Conservation (phyloP, 2,797 vertebrate species). For the Lepilemur septentrionalis region DNA sequence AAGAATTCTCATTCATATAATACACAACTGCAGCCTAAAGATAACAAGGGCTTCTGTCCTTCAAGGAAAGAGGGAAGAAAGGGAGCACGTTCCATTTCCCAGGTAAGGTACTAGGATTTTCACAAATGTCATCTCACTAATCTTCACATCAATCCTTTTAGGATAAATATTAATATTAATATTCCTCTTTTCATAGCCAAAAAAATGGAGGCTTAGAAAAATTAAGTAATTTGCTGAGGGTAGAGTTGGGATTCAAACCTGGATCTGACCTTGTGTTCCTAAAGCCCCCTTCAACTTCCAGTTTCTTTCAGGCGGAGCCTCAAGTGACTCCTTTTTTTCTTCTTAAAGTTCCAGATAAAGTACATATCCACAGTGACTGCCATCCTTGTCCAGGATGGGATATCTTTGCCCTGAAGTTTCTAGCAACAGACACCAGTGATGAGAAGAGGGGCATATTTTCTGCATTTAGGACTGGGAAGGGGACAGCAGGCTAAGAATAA, state of each 20-base stretch:
- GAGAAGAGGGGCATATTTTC: not conserved
- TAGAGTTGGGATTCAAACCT: not conserved
- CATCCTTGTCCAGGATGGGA: not conserved
- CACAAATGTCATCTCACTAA: not conserved
- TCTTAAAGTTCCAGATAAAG: not conserved
- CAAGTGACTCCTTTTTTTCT: not conserved
- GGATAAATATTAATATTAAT: not conserved
- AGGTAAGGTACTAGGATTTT: not conserved
- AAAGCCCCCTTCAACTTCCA: not conserved
- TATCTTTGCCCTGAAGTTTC: not conserved
- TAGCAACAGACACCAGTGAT: not conserved
- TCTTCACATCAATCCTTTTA: not conserved
- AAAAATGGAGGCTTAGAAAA: not conserved
- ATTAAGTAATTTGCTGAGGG: not conserved
- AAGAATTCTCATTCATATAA: not conserved
- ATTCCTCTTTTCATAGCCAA: not conserved
- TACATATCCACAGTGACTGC: not conserved
- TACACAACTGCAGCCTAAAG: not conserved
- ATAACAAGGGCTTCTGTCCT: not conserved
- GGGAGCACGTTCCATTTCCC: too few relatives aligned
- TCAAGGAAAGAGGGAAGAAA: not conserved
- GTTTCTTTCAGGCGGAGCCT: not conserved
- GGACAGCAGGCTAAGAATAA: not conserved
- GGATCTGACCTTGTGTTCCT: not conserved
- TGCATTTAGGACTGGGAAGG: not conserved